phyloP scores from a whole-genome alignment of 2,797 vertebrate genomes.

The Tangara arthus region DNA sequence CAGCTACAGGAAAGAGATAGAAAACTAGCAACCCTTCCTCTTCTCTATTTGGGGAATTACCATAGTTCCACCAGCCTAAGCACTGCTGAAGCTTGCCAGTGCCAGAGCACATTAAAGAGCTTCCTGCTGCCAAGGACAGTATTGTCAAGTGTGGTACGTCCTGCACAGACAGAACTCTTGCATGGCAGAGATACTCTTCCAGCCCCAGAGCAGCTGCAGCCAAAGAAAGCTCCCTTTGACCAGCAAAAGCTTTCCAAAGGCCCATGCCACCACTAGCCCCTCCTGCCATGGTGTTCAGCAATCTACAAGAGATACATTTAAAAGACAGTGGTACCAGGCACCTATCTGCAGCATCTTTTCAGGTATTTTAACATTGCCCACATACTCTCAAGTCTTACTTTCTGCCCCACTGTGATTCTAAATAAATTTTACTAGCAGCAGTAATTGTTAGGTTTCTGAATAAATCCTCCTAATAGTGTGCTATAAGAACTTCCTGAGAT shows the following conservation, averaged over 20 bases:
- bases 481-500: background rate
- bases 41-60: background rate
- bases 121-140: constrained; percentile 7
- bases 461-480: background rate
- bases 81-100: background rate
- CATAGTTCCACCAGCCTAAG: background rate
- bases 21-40: constrained; percentile 3
- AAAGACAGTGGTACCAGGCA: background rate
- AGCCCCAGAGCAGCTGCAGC: background rate
- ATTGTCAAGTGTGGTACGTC: background rate
- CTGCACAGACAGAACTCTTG: background rate
- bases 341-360: background rate
- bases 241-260: background rate
- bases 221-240: background rate
- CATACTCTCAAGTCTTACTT: background rate
- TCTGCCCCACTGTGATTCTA: background rate
- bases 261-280: background rate
- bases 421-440: background rate
- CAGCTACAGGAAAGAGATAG: background rate
- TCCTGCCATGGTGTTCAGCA: background rate
- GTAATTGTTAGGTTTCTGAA: background rate
- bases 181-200: background rate
- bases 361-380: background rate
- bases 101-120: background rate
- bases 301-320: background rate